phyloP scores from a whole-genome alignment of 2,888 invertebrate genomes.

The Polia nebulosa region DNA sequence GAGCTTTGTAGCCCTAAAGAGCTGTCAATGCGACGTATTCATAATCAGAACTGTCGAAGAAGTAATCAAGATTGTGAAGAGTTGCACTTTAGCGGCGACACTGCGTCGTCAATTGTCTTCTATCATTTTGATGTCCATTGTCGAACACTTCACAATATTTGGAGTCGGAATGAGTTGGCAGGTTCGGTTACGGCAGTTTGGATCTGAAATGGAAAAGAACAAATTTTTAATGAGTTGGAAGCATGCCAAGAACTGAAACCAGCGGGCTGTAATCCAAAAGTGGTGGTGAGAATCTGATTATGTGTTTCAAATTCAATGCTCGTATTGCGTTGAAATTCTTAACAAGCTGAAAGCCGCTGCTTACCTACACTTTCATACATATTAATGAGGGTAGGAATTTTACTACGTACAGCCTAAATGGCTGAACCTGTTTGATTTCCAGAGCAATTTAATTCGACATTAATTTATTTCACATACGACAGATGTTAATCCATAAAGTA shows the following conservation, averaged over 20 bases:
- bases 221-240: conserved; percentile 53
- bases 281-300: conserved; percentile 37
- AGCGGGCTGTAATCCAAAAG: conserved; percentile 20
- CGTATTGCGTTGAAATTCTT: conserved; percentile 27
- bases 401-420: conserved; percentile 11
- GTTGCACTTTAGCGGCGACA: conserved; percentile 44
- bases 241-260: conserved; percentile 33
- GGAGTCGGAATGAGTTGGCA: conserved; percentile 30
- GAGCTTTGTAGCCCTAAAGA: conserved; percentile 80
- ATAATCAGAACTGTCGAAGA: conserved; percentile 30
- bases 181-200: conserved; percentile 32
- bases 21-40: conserved; percentile 71
- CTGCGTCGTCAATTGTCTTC: conserved; percentile 82
- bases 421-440: conserved; percentile 25
- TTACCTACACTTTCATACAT: conserved; percentile 25
- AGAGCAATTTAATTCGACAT: conserved; percentile 19
- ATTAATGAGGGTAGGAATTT: conserved; percentile 34
- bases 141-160: conserved; percentile 51
- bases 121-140: conserved; percentile 77
- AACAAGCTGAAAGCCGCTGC: conserved; percentile 27
- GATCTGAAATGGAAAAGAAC: conserved; percentile 76
- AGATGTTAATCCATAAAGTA: conserved; percentile 11
- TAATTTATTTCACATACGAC: conserved; percentile 11
- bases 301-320: conserved; percentile 34
- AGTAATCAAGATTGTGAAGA: conserved; percentile 47